Evolutionary conservation across 2,888 invertebrate species (phyloP), one percentile per base, ranked within the genome.

Genomic region (Lepidochrysops patricia): DNA sequence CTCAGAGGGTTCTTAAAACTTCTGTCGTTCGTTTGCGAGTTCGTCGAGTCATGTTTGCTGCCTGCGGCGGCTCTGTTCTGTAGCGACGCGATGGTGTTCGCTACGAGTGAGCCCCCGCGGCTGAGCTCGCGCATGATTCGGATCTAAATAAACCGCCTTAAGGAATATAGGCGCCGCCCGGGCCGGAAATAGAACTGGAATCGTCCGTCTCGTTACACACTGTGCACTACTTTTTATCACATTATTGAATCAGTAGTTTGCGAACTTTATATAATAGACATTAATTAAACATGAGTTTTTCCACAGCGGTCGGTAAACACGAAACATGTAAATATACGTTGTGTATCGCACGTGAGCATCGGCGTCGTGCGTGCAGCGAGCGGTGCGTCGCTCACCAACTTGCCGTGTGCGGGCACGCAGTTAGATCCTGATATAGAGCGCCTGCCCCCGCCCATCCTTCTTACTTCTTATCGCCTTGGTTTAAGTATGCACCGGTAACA

Each of bases 41-140:
- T 83, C 73, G 76, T 52, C n/a, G 48, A 48, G 32, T 48, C 65
- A 69, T 74, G 68, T 73, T 86, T 84, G 64, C 77, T 79, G 67
- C 82, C 82, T 69, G 71, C 76, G 66, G 76, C 76, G 67, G 79
- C 73, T 63, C 86, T 86, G 74, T 82, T 83, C 83, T 85, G 84
- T 70, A 85, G 78, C 70, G 82, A 81, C 68, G 85, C 88, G 74
- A 84, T 86, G 76, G 86, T 84, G 75, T 92, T 91, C 63, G 92
- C 92, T 64, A 92, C 92, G 67, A 92, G 85, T 74, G 91, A 89
- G 77, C 90, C 90, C 78, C 83, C 88, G 76, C 90, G 88, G 81
- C 89, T 84, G 82, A 83, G 79, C 84, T 89, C 89, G 71, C 89
- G 87, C 88, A 89, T 89, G 84, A 85, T 86, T 81, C 83, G 80